Conservation (phyloP, 2,797 vertebrate species). For the Crenuchus spilurus region DNA sequence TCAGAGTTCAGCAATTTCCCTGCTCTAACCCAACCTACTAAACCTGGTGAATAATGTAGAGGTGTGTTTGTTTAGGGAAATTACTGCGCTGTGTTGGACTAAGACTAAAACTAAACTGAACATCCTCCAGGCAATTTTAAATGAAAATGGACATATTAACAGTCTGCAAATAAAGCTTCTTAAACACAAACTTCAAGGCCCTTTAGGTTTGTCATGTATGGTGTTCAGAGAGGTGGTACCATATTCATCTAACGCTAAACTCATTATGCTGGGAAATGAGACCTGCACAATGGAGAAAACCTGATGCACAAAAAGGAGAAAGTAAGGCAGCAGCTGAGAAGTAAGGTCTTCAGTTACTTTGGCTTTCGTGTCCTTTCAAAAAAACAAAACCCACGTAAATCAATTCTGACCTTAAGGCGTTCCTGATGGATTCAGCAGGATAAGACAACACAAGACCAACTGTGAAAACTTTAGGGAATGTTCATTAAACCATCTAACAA, state of each 20-base stretch:
- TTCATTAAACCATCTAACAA: slow-evolving; percentile 15
- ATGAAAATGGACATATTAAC: too few relatives aligned
- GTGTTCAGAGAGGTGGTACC: not conserved
- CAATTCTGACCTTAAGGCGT: slow-evolving; percentile 22
- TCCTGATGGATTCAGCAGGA: slow-evolving; percentile 46
- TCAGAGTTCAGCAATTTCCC: too few relatives aligned
- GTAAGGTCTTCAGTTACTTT: slow-evolving; percentile 17
- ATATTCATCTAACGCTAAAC: not conserved
- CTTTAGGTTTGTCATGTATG: too few relatives aligned
- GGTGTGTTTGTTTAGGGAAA: too few relatives aligned
- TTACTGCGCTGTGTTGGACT: too few relatives aligned
- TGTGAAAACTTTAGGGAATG: slow-evolving; percentile 23
- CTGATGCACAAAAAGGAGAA: not conserved
- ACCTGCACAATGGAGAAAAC: not conserved
- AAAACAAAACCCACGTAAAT: slow-evolving; percentile 33
- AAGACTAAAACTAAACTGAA: too few relatives aligned
- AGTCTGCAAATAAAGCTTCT: too few relatives aligned
- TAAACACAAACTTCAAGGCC: too few relatives aligned
- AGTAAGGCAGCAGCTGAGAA: slow-evolving; percentile 1
- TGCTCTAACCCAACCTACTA: too few relatives aligned
- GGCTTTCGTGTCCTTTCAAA: slow-evolving; percentile 18
- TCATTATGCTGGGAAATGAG: not conserved
- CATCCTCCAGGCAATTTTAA: too few relatives aligned
- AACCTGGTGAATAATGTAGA: too few relatives aligned
- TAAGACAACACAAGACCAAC: slow-evolving; percentile 14